Conservation (phyloP, 2,888 invertebrate species). For the Bembecia ichneumoniformis region DNA sequence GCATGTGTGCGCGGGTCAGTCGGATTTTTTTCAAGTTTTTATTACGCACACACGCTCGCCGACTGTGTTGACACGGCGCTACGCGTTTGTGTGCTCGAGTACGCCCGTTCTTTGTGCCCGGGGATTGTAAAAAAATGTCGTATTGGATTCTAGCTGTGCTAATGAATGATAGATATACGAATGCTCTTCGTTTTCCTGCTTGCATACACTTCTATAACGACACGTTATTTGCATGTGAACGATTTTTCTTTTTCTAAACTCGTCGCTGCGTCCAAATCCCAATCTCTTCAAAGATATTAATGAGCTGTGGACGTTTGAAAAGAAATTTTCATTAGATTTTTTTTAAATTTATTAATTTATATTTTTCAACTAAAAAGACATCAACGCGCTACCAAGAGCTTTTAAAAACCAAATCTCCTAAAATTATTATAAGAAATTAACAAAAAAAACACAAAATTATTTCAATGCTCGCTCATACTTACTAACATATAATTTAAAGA, state of each 20-base stretch:
- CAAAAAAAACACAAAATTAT: too few species aligned
- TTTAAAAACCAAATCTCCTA: background rate
- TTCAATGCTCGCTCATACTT: too few species aligned
- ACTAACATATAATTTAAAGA: too few species aligned
- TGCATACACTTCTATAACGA: slow-evolving; percentile 23
- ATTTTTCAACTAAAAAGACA: slow-evolving; percentile 1
- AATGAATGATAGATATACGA: slow-evolving; percentile 68
- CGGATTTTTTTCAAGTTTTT: slow-evolving; percentile 68
- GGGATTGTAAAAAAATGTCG: slow-evolving; percentile 71
- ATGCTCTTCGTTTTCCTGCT: slow-evolving; percentile 14
- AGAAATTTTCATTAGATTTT: slow-evolving; percentile 8
- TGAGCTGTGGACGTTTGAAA: slow-evolving; percentile 3
- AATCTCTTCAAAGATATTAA: background rate
- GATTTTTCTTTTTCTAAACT: slow-evolving; percentile 14
- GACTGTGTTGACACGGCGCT: slow-evolving; percentile 34
- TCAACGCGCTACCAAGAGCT: background rate
- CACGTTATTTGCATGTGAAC: slow-evolving; percentile 22
- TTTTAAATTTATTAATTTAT: background rate
- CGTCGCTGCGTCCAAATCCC: background rate
- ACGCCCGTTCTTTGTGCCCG: slow-evolving; percentile 66
- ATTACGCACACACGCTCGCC: slow-evolving; percentile 35
- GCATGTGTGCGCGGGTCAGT: slow-evolving; percentile 62
- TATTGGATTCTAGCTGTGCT: slow-evolving; percentile 70
- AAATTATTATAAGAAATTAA: too few species aligned
- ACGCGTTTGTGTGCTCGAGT: slow-evolving; percentile 44